Conservation (phyloP, 2,888 invertebrate genomes). For the Melinaea menophilus region DNA sequence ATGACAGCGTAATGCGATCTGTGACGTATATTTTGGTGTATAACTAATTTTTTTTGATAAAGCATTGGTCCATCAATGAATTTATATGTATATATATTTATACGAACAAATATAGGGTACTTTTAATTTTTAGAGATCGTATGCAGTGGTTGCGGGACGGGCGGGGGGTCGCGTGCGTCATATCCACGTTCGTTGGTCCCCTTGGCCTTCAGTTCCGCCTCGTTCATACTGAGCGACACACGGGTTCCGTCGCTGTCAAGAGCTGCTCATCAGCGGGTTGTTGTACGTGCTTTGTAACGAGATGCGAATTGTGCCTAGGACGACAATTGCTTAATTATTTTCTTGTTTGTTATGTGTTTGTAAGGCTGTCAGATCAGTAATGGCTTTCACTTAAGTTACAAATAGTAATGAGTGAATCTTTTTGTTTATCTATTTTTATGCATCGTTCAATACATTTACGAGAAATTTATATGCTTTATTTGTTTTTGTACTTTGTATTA, state of each 20-base stretch:
- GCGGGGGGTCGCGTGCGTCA: conserved; percentile 47
- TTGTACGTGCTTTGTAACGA: conserved; percentile 74
- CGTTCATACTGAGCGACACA: conserved; percentile 46
- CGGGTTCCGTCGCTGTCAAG: conserved; percentile 66
- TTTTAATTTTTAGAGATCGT: conserved; percentile 47
- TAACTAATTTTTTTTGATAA: no score
- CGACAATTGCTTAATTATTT: conserved; percentile 21
- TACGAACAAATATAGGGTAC: no score
- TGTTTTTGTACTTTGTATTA: neutral
- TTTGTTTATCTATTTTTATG: neutral
- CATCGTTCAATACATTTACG: neutral
- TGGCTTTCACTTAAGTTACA: neutral
- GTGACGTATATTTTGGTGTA: no score
- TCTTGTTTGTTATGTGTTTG: conserved; percentile 5
- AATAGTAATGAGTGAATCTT: neutral
- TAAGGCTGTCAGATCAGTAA: neutral
- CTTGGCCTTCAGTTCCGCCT: conserved; percentile 39
- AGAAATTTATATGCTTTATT: neutral
- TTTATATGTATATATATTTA: no score
- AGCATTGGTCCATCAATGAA: no score
- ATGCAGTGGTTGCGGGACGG: conserved; percentile 53
- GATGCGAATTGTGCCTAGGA: conserved; percentile 67
- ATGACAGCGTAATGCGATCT: no score
- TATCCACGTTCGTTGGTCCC: conserved; percentile 57
- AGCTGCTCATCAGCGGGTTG: conserved; percentile 59